Evolutionary conservation across 2,797 vertebrate genomes (phyloP), one percentile per base, ranked within the genome.

Genomic region (Cossypha caffra): DNA sequence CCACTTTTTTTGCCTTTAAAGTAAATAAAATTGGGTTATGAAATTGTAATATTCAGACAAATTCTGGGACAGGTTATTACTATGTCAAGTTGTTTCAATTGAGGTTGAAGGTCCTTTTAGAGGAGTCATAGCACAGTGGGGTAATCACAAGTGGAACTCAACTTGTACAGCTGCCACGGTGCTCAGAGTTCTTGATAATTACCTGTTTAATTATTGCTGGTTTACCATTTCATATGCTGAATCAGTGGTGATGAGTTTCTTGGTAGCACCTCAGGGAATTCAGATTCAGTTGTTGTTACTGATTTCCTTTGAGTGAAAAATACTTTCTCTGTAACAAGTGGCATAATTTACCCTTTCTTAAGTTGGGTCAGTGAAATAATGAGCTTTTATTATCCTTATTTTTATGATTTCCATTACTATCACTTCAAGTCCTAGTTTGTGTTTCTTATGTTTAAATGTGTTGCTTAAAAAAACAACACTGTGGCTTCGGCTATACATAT

Each of bases 141-240:
- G 9, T 69, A 33, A 23, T 92, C 62, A 62, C 23, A 81, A 68
- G 38, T 19, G 20, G 25, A 21, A 26, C 40, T 55, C 5, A 73
- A 52, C 9, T 52, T 1, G 1, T 37, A 26, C 31, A 86, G 42
- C 42, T 80, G 38, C 38, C 4, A 2, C 0, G 0, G 18, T 81
- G 23, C 11, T 57, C 45, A 51, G 42, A 24, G 21, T 40, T 26
- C 11, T 50, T 57, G 51, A 21, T 35, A 50, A n/a, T 66, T 13
- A 16, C 47, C 25, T 59, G 24, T 71, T 77, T 63, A 19, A 40
- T 76, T 79, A 13, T 69, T 92, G 26, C 31, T 75, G 45, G 31
- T 86, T 78, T 61, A 37, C 37, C 4, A 5, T 62, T 87, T 88
- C 5, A 14, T 57, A 2, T 43, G 19, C 50, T 59, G 59, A 66